These are phyloP conservation scores for Quiscalus mexicanus DNA, from an alignment of 2,113 vertebrate genomes.

Conservation along the genomic window DNA sequence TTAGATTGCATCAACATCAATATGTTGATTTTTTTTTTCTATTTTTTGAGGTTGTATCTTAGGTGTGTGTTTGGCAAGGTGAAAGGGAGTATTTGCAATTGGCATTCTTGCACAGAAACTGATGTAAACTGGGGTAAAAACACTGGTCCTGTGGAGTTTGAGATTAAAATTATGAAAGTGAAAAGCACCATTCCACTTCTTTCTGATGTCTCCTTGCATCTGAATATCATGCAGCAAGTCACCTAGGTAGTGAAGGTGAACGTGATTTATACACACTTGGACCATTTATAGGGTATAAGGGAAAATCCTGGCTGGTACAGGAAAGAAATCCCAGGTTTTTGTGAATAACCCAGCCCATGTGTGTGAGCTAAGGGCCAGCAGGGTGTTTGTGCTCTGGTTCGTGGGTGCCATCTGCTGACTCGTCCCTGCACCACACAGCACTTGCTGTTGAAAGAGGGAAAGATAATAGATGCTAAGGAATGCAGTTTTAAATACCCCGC, in stretches of 20 bases:
- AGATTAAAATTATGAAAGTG: background rate
- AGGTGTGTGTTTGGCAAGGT: background rate
- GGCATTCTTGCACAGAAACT: background rate
- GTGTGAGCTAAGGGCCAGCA: background rate
- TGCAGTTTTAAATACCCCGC: background rate
- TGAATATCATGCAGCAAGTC: background rate
- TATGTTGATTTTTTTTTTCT: background rate
- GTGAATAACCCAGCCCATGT: background rate
- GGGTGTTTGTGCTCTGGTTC: background rate
- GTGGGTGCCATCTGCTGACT: constrained; percentile 61
- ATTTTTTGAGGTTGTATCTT: background rate
- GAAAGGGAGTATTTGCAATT: background rate
- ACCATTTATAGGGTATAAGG: background rate
- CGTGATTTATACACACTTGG: background rate
- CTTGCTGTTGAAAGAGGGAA: background rate
- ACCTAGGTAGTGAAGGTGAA: background rate
- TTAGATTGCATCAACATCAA: background rate
- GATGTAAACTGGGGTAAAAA: background rate
- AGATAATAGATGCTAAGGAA: background rate
- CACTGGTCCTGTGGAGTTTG: background rate
- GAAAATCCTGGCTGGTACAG: background rate
- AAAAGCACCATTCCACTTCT: background rate
- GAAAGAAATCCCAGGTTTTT: rapidly evolving
- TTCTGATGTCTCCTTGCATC: background rate
- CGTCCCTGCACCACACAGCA: background rate